A percentile compares a stretch with the other conserved stretches of the same genome.
phyloP scores from a whole-genome alignment of 2,113 vertebrate genomes.

The Myodes glareolus region DNA sequence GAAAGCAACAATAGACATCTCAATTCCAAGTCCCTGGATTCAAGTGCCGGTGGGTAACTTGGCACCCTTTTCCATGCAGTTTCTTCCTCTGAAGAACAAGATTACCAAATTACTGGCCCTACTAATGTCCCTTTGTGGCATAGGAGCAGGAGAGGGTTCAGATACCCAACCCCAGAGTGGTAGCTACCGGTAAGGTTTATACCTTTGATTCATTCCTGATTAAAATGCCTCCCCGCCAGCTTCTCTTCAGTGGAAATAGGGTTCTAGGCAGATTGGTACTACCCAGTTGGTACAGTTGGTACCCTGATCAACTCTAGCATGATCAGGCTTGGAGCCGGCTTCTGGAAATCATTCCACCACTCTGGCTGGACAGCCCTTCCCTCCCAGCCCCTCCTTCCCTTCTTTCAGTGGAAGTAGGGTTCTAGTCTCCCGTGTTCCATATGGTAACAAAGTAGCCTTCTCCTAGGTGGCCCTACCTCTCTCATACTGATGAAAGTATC shows the following conservation, averaged over 20 bases:
- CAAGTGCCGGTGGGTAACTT: background rate
- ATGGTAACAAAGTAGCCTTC: background rate
- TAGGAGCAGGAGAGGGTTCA: fast-evolving
- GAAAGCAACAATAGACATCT: background rate
- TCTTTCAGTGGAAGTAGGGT: too few species aligned
- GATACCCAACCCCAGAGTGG: background rate
- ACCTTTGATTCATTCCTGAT: background rate
- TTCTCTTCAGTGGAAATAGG: background rate
- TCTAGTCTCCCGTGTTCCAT: background rate
- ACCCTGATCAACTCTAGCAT: background rate
- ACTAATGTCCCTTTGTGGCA: fast-evolving
- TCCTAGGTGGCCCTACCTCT: background rate
- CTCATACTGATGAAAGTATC: background rate
- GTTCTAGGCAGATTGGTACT: background rate
- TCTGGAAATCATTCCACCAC: slow-evolving; percentile 14
- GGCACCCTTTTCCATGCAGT: background rate
- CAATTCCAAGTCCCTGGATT: background rate
- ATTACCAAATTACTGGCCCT: fast-evolving
- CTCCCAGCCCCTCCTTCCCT: too few species aligned
- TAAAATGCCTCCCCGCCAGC: background rate
- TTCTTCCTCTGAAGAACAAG: background rate
- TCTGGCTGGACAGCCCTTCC: slow-evolving; percentile 30
- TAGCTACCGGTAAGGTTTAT: background rate
- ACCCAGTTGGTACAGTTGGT: slow-evolving; percentile 47
- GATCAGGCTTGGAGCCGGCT: slow-evolving; percentile 12